A percentile compares a stretch with the other conserved stretches of the same genome.
Evolutionary conservation across 2,797 vertebrate genomes (phyloP).

Genomic region (Neostethus bicornis): DNA sequence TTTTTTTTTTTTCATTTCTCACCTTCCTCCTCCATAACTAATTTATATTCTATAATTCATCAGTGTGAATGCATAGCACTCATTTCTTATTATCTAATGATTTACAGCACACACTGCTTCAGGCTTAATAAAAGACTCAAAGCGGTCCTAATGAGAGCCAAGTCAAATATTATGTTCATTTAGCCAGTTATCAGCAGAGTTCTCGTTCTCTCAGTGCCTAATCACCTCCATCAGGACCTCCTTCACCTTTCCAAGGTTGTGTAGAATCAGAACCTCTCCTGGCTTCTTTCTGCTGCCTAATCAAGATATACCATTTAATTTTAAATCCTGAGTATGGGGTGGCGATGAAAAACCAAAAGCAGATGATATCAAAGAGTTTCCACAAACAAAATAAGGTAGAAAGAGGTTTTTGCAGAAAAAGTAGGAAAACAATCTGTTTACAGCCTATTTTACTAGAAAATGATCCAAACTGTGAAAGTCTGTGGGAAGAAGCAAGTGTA

Average conservation of each 20-base stretch:
- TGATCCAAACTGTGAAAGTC: slow-evolving; percentile 28
- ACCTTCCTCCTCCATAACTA: slow-evolving; percentile 6
- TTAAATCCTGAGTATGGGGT: slow-evolving; percentile 23
- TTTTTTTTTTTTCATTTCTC: background rate
- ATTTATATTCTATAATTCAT: slow-evolving; percentile 14
- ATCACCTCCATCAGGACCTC: slow-evolving; percentile 40
- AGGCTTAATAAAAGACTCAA: slow-evolving; percentile 11
- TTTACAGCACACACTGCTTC: slow-evolving; percentile 11
- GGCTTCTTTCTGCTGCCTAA: slow-evolving; percentile 30
- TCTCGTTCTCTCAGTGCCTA: slow-evolving; percentile 31
- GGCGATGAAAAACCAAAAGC: slow-evolving; percentile 21
- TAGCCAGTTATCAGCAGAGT: slow-evolving; percentile 39
- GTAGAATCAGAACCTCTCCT: slow-evolving; percentile 27
- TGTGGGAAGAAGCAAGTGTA: slow-evolving; percentile 5
- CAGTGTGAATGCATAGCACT: background rate
- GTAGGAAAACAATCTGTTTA: slow-evolving; percentile 28
- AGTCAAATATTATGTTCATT: slow-evolving; percentile 44
- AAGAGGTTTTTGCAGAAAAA: slow-evolving; percentile 16
- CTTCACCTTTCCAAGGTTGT: slow-evolving; percentile 22
- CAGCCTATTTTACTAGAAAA: slow-evolving; percentile 22
- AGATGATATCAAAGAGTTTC: slow-evolving; percentile 34
- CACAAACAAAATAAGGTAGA: slow-evolving; percentile 26
- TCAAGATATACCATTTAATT: slow-evolving; percentile 34
- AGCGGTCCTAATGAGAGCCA: slow-evolving; percentile 21
- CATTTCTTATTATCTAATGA: slow-evolving; percentile 9